phyloP scores from a whole-genome alignment of 2,888 invertebrate genomes.

The Ctenicera cuprea region DNA sequence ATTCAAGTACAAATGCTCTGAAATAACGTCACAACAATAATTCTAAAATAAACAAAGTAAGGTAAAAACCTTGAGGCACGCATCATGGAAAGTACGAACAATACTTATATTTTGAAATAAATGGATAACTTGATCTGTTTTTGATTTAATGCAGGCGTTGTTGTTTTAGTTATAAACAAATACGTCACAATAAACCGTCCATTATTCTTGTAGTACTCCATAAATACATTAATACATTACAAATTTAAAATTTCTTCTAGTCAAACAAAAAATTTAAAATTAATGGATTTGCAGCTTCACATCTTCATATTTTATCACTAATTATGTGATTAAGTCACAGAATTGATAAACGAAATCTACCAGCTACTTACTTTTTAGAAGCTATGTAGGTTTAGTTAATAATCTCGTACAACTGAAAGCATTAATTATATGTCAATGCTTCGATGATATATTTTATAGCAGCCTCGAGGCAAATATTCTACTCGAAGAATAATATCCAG shows the following conservation, averaged over 20 bases:
- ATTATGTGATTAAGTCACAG: background rate
- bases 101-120: background rate
- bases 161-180: too few relatives aligned
- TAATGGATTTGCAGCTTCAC: too few relatives aligned
- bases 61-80: background rate
- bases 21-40: slow-evolving; percentile 16
- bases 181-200: too few relatives aligned
- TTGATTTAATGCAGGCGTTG: too few relatives aligned
- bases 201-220: too few relatives aligned
- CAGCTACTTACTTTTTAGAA: slow-evolving; percentile 7
- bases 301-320: too few relatives aligned
- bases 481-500: background rate
- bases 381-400: slow-evolving; percentile 17
- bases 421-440: slow-evolving; percentile 26
- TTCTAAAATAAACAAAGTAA: background rate
- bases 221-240: too few relatives aligned
- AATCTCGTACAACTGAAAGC: slow-evolving; percentile 10
- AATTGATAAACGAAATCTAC: slow-evolving; percentile 4
- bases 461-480: background rate
- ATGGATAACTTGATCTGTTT: too few relatives aligned
- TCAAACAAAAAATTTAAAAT: too few relatives aligned
- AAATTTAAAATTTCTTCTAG: too few relatives aligned
- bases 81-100: background rate
- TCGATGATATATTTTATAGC: slow-evolving; percentile 20
- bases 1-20: slow-evolving; percentile 12